Evolutionary conservation across 2,113 vertebrate genomes (phyloP).

Genomic region (Erinaceus europaeus): DNA sequence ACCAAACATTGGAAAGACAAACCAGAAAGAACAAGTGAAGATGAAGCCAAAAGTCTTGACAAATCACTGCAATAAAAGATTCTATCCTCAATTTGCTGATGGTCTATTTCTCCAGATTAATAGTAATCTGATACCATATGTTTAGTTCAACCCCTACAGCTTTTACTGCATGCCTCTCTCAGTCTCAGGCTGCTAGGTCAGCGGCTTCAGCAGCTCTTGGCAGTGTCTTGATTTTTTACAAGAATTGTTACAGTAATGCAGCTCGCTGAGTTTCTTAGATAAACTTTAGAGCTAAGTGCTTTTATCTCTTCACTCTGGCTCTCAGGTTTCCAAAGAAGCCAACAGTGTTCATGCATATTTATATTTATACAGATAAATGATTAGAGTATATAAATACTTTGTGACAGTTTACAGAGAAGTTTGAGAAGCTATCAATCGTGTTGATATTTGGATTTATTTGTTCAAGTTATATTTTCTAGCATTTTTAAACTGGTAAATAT

Average conservation of each 20-base stretch:
- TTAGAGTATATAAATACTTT: background rate
- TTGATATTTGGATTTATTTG: background rate
- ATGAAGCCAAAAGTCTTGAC: slow-evolving; percentile 66
- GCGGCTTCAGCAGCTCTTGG: slow-evolving; percentile 37
- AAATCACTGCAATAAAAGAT: slow-evolving; percentile 55
- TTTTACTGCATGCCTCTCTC: background rate
- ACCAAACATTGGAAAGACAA: slow-evolving; percentile 66
- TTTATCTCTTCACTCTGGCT: background rate
- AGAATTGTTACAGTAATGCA: slow-evolving; percentile 57
- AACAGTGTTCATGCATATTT: background rate
- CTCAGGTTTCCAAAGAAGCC: background rate
- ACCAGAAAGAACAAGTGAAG: slow-evolving; percentile 64
- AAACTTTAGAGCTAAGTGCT: slow-evolving; percentile 39
- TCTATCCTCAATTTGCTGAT: slow-evolving; percentile 60
- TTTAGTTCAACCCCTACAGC: background rate
- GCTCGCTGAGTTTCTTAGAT: slow-evolving; percentile 52
- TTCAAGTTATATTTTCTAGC: background rate
- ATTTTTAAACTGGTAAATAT: background rate
- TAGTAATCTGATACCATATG: slow-evolving; percentile 34
- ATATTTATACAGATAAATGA: background rate
- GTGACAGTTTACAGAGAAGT: background rate
- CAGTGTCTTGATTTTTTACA: slow-evolving; percentile 60
- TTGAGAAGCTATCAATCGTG: background rate
- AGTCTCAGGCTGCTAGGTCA: background rate
- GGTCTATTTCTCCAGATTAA: slow-evolving; percentile 46